These are phyloP conservation scores for Chrysopilus asiliformis DNA, from an alignment of 2,888 invertebrate genomes.

Conservation along the genomic window DNA sequence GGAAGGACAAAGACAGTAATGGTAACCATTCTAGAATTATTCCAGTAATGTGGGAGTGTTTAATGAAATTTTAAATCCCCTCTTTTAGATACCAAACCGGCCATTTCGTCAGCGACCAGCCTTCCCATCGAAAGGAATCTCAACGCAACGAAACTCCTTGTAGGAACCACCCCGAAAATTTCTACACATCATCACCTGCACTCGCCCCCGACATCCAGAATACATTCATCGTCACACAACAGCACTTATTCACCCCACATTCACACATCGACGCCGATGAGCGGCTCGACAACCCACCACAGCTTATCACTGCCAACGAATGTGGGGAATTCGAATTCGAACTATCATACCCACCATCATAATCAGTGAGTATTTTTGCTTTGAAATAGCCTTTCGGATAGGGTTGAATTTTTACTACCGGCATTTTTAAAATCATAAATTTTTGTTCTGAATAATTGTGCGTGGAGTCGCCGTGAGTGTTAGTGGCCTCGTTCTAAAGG, in stretches of 20 bases:
- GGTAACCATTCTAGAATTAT: constrained; percentile 15
- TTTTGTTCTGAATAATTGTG: no score
- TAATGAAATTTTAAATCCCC: not conserved
- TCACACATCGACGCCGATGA: constrained; percentile 21
- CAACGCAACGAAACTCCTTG: constrained; percentile 15
- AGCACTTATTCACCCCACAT: constrained; percentile 12
- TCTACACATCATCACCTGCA: constrained; percentile 18
- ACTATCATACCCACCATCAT: no score
- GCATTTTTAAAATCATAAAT: no score
- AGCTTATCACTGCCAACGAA: constrained; percentile 20
- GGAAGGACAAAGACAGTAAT: constrained; percentile 20
- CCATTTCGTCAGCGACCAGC: constrained; percentile 15
- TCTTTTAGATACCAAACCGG: constrained; percentile 29
- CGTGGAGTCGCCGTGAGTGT: no score
- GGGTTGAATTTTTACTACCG: no score
- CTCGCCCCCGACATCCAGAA: constrained; percentile 17
- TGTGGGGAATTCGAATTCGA: no score
- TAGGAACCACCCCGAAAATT: constrained; percentile 17
- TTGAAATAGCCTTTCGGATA: no score
- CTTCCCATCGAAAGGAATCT: constrained; percentile 25
- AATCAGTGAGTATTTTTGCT: no score
- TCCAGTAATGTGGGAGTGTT: not conserved
- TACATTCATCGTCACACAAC: constrained; percentile 8
- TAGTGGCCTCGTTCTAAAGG: no score
- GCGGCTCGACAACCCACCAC: constrained; percentile 16